Conservation (phyloP, 2,888 invertebrate genomes). For the Linnaemya vulpina region DNA sequence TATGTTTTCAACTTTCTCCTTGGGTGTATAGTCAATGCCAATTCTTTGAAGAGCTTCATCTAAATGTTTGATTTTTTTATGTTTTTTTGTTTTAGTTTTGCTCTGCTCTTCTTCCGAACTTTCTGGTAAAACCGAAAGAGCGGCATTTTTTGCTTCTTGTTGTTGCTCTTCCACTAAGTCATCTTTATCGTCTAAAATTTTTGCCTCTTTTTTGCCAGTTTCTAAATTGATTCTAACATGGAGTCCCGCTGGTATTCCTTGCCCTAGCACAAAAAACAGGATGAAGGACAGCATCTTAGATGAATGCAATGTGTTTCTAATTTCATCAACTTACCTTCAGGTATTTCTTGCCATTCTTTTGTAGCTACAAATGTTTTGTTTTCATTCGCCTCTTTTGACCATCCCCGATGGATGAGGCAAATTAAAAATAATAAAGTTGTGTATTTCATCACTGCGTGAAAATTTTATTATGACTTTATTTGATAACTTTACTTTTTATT, state of each 20-base stretch:
- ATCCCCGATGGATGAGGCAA: slow-evolving; percentile 8
- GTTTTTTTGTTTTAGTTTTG: slow-evolving; percentile 29
- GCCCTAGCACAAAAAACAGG: slow-evolving; percentile 83
- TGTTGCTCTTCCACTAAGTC: slow-evolving; percentile 74
- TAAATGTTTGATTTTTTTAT: slow-evolving; percentile 59
- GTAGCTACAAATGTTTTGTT: slow-evolving; percentile 85
- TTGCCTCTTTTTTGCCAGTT: slow-evolving; percentile 90
- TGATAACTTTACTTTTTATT: slow-evolving; percentile 35
- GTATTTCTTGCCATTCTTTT: slow-evolving; percentile 86
- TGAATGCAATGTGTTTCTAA: neutral
- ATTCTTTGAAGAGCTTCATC: slow-evolving; percentile 80
- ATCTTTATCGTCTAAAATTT: slow-evolving; percentile 86
- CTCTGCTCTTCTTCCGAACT: slow-evolving; percentile 38
- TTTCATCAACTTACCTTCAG: slow-evolving; percentile 84
- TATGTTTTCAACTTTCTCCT: slow-evolving; percentile 78
- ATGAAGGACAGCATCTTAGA: neutral
- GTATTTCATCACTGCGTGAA: slow-evolving; percentile 59
- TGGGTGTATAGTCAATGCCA: slow-evolving; percentile 79
- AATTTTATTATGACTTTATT: slow-evolving; percentile 34
- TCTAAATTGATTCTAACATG: slow-evolving; percentile 90
- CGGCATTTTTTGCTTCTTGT: slow-evolving; percentile 58
- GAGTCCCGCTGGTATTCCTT: slow-evolving; percentile 88
- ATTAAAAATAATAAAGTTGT: slow-evolving; percentile 15
- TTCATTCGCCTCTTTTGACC: slow-evolving; percentile 70
- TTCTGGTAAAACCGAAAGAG: slow-evolving; percentile 69